Evolutionary conservation across 2,888 invertebrate genomes (phyloP).

Genomic region (Oligia latruncula): DNA sequence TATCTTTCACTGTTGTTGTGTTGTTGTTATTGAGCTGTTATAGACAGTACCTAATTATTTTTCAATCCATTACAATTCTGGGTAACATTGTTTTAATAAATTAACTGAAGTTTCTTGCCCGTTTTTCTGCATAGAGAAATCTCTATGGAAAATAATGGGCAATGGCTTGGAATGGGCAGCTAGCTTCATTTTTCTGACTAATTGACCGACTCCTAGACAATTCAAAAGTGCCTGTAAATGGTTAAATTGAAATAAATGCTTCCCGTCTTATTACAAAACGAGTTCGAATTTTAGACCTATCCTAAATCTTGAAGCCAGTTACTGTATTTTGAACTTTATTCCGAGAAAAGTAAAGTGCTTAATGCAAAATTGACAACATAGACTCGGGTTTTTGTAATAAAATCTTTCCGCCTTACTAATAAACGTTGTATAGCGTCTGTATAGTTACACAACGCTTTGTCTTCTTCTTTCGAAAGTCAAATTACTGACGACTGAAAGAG

Average conservation of each 20-base stretch:
- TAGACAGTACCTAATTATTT: background rate
- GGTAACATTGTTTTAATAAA: background rate
- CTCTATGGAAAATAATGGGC: background rate
- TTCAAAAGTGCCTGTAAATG: background rate
- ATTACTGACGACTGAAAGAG: too few relatives aligned
- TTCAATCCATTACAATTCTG: background rate
- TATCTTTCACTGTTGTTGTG: conserved; percentile 1
- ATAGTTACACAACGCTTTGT: too few relatives aligned
- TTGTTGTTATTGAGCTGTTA: conserved; percentile 6
- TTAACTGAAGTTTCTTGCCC: background rate
- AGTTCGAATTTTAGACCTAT: background rate
- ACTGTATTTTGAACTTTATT: too few relatives aligned
- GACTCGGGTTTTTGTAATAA: background rate
- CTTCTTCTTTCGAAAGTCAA: too few relatives aligned
- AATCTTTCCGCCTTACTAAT: background rate
- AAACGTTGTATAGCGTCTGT: too few relatives aligned
- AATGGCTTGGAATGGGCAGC: background rate
- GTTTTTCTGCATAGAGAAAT: background rate
- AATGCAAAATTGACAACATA: background rate
- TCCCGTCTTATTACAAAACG: background rate
- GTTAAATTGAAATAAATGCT: background rate
- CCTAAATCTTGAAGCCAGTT: background rate
- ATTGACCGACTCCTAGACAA: background rate
- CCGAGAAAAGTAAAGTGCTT: background rate
- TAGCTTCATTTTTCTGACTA: background rate